Evolutionary conservation across 2,113 vertebrate species (phyloP).

Genomic region (Craseonycteris thonglongyai): DNA sequence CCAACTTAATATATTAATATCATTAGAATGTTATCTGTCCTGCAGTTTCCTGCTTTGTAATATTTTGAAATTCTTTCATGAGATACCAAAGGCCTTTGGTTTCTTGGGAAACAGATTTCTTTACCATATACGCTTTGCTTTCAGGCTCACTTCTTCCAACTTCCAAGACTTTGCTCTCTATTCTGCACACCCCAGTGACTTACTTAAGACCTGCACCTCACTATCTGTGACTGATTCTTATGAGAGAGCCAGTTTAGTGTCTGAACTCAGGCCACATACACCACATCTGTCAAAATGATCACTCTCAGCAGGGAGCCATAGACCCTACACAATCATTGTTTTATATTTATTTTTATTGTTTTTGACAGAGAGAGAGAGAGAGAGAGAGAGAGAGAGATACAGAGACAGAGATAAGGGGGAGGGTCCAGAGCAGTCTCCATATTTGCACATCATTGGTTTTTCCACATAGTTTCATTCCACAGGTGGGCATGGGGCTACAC

Average conservation of each 20-base stretch:
- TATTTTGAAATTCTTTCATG: slow-evolving; percentile 37
- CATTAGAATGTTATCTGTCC: slow-evolving; percentile 25
- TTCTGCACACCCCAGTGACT: background rate
- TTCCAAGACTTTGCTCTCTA: background rate
- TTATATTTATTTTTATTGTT: too few relatives aligned
- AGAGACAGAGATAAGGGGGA: too few relatives aligned
- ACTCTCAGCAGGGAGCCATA: background rate
- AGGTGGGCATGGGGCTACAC: too few relatives aligned
- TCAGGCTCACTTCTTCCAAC: background rate
- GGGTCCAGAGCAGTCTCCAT: too few relatives aligned
- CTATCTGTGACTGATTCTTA: background rate
- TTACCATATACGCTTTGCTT: background rate
- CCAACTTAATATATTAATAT: slow-evolving; percentile 6
- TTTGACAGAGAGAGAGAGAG: too few relatives aligned
- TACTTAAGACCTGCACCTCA: background rate
- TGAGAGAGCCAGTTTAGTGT: background rate
- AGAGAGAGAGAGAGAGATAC: too few relatives aligned
- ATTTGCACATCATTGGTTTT: too few relatives aligned
- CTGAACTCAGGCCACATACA: background rate
- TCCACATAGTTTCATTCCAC: too few relatives aligned
- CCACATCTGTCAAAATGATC: background rate
- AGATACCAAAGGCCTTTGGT: background rate
- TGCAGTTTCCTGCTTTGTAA: background rate
- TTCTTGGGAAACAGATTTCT: slow-evolving; percentile 6
- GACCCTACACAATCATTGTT: background rate